Base-by-base conservation (phyloP, 2,113 vertebrate species). In the Sylvietta virens region DNA sequence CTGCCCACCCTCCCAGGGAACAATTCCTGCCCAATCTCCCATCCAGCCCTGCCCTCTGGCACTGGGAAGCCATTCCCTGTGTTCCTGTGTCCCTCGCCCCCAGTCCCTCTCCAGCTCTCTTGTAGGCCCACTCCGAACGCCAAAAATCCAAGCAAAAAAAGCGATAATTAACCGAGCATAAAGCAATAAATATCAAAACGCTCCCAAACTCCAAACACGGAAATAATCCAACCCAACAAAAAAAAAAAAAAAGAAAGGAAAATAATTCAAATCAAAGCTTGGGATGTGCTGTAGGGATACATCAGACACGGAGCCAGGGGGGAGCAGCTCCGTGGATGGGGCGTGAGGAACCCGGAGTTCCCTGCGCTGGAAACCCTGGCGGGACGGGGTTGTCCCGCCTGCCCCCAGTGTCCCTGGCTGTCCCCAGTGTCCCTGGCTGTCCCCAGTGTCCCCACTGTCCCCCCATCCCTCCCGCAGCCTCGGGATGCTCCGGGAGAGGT, bases 81-180 rank as follows among this genome's bases (percentile, higher is more conserved):
- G 57, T 37, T 39, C 66, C 80, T 71, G 9, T 53, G 28, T 3
- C 0, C 82, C 82, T 65, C 74, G 60, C 30, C 60, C 71, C 82
- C 15, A 58, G 82, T 31, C 71, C 71, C 61, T 76, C 42, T 66
- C 1, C 82, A 76, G 71, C 82, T 76, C 82, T 66, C 71, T 3
- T 13, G 8, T 1, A 6, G 56, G 28, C n/a, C 48, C 24, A 13
- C n/a, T 30, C 3, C 0, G 4, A 53, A 47, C 1, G 1, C 28
- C 40, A 30, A 22, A 62, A 56, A 17, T 30, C 20, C 47, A n/a
- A 79, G 13, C 2, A 40, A 40, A 54, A 28, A 30, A 35, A 20
- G 7, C 0, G 0, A 16, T 23, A 40, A 87, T 7, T 24, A 9
- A 20, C 20, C 0, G 3, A 60, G 22, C n/a, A 54, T 5, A 9